Percentiles rank a stretch among this genome's conserved stretches.
Evolutionary conservation across 2,797 vertebrate genomes (phyloP).

Genomic region (Microchirus variegatus): DNA sequence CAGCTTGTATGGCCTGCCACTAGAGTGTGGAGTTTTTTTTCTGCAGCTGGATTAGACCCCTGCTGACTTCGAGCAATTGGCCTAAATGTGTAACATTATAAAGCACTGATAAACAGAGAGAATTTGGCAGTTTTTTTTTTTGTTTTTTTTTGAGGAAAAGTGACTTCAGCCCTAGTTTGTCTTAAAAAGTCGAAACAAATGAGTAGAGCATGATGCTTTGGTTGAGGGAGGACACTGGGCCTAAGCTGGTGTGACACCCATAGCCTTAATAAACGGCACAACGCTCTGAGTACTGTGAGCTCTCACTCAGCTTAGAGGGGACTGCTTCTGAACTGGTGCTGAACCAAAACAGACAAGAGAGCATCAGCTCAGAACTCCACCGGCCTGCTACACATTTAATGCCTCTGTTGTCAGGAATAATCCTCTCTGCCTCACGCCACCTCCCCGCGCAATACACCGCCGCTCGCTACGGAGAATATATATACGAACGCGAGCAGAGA

Average conservation of each 20-base stretch:
- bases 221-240: conserved; percentile 69
- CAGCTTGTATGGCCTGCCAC: conserved; percentile 41
- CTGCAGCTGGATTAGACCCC: conserved; percentile 44
- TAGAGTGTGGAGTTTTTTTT: conserved; percentile 32
- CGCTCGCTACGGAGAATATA: conserved; percentile 59
- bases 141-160: conserved; percentile 18
- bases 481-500: conserved; percentile 45
- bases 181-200: conserved; percentile 55
- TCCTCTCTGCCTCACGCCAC: conserved; percentile 68
- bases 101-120: conserved; percentile 56
- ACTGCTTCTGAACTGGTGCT: conserved; percentile 76
- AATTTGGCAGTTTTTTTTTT: conserved; percentile 34
- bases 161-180: conserved; percentile 41
- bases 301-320: conserved; percentile 67
- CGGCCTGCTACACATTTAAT: conserved; percentile 80
- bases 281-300: conserved; percentile 67
- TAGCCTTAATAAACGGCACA: conserved; percentile 78
- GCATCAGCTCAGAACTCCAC: conserved; percentile 73
- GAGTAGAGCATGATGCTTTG: conserved; percentile 60
- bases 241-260: conserved; percentile 82
- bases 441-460: conserved; percentile 71
- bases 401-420: conserved; percentile 80
- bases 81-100: conserved; percentile 50
- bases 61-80: conserved; percentile 48
- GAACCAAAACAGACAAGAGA: conserved; percentile 74